Evolutionary conservation across 2,797 vertebrate genomes (phyloP).

Genomic region (Paramormyrops hopkinsi): DNA sequence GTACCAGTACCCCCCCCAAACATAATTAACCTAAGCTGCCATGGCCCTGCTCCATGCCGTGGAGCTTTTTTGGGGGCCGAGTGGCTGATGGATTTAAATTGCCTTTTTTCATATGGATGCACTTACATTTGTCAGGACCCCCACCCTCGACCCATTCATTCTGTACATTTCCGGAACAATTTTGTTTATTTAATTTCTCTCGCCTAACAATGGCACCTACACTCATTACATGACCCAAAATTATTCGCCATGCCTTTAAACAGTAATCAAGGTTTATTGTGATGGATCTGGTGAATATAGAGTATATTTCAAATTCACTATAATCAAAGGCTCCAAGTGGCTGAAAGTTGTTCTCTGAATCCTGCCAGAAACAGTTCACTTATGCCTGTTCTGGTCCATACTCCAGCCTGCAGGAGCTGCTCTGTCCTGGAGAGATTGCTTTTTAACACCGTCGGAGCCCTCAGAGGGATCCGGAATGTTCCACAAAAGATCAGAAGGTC

Average conservation of each 20-base stretch:
- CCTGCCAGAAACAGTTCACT: background rate
- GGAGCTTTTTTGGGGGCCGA: background rate
- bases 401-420: background rate
- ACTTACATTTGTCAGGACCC: background rate
- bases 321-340: background rate
- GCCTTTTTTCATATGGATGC: background rate
- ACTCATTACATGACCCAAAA: background rate
- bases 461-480: background rate
- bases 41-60: conserved; percentile 30
- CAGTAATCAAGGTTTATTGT: background rate
- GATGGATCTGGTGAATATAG: too few relatives aligned
- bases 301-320: background rate
- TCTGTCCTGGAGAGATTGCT: background rate
- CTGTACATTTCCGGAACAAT: background rate
- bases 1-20: background rate
- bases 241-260: background rate
- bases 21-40: conserved; percentile 36
- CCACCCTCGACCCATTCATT: background rate
- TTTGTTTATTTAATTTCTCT: background rate
- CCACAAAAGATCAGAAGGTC: too few relatives aligned
- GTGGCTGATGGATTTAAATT: background rate
- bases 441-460: background rate
- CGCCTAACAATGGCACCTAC: background rate
- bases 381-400: background rate
- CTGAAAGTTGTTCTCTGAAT: background rate